Evolutionary conservation across 2,797 vertebrate genomes (phyloP).

Genomic region (Oreonectes daqikongensis): DNA sequence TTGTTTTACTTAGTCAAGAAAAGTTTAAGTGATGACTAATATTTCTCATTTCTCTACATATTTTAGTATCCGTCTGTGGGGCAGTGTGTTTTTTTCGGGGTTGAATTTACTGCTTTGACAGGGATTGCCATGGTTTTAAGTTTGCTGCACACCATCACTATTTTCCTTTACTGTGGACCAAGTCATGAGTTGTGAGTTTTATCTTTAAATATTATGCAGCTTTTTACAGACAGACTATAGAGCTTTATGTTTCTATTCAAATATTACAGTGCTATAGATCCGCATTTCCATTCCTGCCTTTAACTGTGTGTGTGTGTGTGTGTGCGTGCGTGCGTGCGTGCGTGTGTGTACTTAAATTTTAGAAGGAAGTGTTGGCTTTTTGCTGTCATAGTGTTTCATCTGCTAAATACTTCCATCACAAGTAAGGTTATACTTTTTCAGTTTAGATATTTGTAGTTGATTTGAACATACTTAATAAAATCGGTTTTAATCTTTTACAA

Average conservation of each 20-base stretch:
- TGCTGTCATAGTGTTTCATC: not conserved
- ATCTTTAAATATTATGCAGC: slow-evolving; percentile 4
- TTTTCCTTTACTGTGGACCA: slow-evolving; percentile 44
- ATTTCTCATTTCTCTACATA: not conserved
- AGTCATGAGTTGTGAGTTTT: slow-evolving; percentile 67
- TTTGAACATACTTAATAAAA: too few species aligned
- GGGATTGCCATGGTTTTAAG: slow-evolving; percentile 27
- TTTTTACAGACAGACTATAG: not conserved
- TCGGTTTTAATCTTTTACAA: too few species aligned
- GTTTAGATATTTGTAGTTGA: too few species aligned
- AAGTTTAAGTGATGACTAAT: not conserved
- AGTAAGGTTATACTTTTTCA: slow-evolving; percentile 38
- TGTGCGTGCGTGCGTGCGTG: too few species aligned
- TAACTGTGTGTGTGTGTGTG: not conserved
- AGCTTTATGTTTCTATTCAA: not conserved
- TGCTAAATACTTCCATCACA: slow-evolving; percentile 25
- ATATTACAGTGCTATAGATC: not conserved
- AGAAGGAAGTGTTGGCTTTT: slow-evolving; percentile 54
- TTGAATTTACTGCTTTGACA: slow-evolving; percentile 30
- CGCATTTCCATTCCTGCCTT: not conserved
- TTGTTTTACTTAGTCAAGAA: not conserved
- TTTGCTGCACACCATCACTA: slow-evolving; percentile 29
- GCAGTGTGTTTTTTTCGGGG: slow-evolving; percentile 51
- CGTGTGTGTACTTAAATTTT: slow-evolving; percentile 21
- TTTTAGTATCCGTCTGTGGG: not conserved